Evolutionary conservation across 1,140 invertebrate species (phyloP).

Genomic region (Bradysia coprophila): DNA sequence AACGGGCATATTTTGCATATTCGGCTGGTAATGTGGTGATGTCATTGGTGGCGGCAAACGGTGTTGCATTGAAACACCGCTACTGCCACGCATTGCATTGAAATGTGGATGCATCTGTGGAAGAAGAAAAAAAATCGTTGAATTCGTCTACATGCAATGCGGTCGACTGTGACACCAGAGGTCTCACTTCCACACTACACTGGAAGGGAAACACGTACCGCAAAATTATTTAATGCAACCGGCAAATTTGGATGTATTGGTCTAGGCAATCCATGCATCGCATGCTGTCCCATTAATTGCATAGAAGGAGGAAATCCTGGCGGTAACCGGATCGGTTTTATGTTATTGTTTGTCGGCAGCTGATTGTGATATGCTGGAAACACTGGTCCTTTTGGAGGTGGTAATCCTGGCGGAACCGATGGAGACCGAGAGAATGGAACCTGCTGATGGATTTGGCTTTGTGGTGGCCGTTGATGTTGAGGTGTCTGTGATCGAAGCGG

Average conservation of each 20-base stretch:
- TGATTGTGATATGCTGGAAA: slow-evolving; percentile 11
- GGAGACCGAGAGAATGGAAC: slow-evolving; percentile 1
- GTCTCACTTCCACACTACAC: too few species aligned
- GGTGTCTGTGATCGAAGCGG: slow-evolving; percentile 9
- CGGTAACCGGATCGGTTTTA: neutral
- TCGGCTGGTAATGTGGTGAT: slow-evolving; percentile 5
- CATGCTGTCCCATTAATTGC: slow-evolving; percentile 7
- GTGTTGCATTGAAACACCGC: slow-evolving; percentile 13
- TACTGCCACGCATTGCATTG: slow-evolving; percentile 20
- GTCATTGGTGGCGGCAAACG: slow-evolving; percentile 22
- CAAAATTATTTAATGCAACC: slow-evolving; percentile 21
- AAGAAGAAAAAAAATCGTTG: neutral
- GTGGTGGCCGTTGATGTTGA: slow-evolving; percentile 3
- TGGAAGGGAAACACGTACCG: slow-evolving; percentile 3
- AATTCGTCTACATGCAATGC: too few species aligned
- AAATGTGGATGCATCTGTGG: slow-evolving; percentile 20
- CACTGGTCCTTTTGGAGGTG: neutral
- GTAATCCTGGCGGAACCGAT: slow-evolving; percentile 6
- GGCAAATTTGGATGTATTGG: slow-evolving; percentile 22
- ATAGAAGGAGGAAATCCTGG: slow-evolving; percentile 3
- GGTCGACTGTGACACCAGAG: too few species aligned
- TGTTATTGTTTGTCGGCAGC: slow-evolving; percentile 10
- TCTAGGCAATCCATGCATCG: slow-evolving; percentile 6
- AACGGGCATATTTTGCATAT: slow-evolving; percentile 14
- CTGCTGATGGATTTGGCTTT: slow-evolving; percentile 5